A percentile compares a stretch with the other conserved stretches of the same genome.
phyloP scores from a whole-genome alignment of 2,797 vertebrate species.

The Protosalanx chinensis region DNA sequence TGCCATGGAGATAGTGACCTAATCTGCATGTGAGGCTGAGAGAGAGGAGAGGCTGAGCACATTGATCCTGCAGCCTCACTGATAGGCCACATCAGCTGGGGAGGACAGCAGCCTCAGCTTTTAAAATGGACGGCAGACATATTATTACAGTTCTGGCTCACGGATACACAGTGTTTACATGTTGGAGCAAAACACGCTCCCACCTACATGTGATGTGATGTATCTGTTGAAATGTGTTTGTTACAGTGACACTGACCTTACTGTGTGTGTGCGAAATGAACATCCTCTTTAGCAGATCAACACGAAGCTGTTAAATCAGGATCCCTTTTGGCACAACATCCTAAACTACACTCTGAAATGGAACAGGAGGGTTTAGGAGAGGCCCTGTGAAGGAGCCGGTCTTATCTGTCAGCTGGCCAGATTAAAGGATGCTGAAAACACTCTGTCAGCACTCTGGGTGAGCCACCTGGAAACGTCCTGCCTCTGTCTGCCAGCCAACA shows the following conservation, averaged over 20 bases:
- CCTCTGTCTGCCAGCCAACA: background rate
- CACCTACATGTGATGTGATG: background rate
- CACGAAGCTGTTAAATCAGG: too few relatives aligned
- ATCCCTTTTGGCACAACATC: conserved; percentile 18
- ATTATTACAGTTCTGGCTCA: background rate
- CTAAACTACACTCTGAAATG: conserved; percentile 6
- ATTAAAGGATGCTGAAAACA: conserved; percentile 50
- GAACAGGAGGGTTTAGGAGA: conserved; percentile 22
- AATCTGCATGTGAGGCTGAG: conserved; percentile 65
- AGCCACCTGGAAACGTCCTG: conserved; percentile 39
- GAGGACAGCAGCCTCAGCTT: background rate
- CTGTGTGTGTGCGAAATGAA: too few relatives aligned
- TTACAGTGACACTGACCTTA: background rate
- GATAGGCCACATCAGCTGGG: conserved; percentile 40
- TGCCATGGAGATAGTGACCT: conserved; percentile 64
- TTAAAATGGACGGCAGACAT: conserved; percentile 22
- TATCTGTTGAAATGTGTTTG: background rate
- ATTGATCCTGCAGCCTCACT: conserved; percentile 53
- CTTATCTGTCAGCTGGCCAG: conserved; percentile 31
- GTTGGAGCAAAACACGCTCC: background rate
- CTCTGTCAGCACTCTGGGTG: conserved; percentile 42
- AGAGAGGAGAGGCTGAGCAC: conserved; percentile 43
- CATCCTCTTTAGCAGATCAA: too few relatives aligned
- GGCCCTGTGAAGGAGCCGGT: conserved; percentile 20
- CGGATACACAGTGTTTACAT: background rate